These are phyloP conservation scores for Pseudotriccus pelzelni DNA, from an alignment of 2,797 vertebrate genomes.

Conservation along the genomic window DNA sequence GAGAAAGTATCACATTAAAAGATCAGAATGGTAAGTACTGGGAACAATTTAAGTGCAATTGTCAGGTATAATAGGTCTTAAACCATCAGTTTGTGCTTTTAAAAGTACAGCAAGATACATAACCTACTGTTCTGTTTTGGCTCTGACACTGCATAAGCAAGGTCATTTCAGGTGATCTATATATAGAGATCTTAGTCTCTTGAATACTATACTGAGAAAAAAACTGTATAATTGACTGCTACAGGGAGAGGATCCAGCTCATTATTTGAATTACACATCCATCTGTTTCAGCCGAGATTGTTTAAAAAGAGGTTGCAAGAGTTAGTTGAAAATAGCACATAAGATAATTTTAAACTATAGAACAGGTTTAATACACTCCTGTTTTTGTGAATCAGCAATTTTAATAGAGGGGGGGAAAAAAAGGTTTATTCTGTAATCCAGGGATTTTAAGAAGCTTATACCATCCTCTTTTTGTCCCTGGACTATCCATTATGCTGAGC, in stretches of 20 bases:
- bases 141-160: constrained; percentile 28
- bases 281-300: constrained; percentile 56
- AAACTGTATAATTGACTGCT: constrained; percentile 54
- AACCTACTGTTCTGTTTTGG: constrained; percentile 22
- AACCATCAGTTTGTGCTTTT: not conserved
- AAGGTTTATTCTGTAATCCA: constrained; percentile 12
- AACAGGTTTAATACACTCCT: not conserved
- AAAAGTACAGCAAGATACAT: constrained; percentile 13
- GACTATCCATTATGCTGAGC: constrained; percentile 17
- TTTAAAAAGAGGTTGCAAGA: constrained; percentile 36
- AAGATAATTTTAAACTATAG: constrained; percentile 4
- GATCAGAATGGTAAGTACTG: not conserved
- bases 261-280: constrained; percentile 68
- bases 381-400: constrained; percentile 49
- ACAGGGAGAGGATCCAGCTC: constrained; percentile 55
- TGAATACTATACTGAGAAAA: constrained; percentile 36
- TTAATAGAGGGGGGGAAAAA: not conserved
- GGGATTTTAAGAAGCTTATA: constrained; percentile 54
- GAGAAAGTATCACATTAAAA: not conserved
- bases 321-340: not conserved
- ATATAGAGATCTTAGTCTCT: constrained; percentile 51
- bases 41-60: not conserved
- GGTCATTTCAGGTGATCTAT: constrained; percentile 69
- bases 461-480: not conserved
- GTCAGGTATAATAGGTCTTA: not conserved